phyloP scores from a whole-genome alignment of 2,888 invertebrate species.

The Agapostemon virescens region DNA sequence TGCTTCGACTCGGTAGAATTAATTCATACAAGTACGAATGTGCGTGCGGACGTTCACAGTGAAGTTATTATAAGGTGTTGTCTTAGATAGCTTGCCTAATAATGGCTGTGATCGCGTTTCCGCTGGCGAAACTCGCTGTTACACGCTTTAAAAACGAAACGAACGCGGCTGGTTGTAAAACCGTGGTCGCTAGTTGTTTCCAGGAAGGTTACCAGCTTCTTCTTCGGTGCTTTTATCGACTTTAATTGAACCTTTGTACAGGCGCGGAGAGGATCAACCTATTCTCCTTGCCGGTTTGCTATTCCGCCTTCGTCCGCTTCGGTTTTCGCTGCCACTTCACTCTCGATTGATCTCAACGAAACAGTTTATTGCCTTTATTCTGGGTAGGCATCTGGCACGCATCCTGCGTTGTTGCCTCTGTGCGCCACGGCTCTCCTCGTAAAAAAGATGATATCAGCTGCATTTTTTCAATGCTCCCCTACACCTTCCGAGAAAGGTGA shows the following conservation, averaged over 20 bases:
- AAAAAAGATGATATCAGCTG: conserved; percentile 63
- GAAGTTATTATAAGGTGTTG: background rate
- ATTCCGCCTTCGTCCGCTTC: conserved; percentile 22
- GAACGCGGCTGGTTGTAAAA: conserved; percentile 59
- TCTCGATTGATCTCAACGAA: conserved; percentile 66
- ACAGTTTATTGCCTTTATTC: conserved; percentile 75
- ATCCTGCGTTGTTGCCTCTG: conserved; percentile 17
- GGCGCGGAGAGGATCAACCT: conserved; percentile 65
- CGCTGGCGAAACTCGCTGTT: conserved; percentile 24
- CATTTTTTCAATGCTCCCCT: conserved; percentile 50
- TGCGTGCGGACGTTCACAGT: background rate
- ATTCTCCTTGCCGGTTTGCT: conserved; percentile 20
- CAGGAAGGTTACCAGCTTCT: conserved; percentile 68
- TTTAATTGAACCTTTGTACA: conserved; percentile 75
- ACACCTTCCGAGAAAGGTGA: conserved; percentile 39
- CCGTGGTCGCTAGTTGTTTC: conserved; percentile 66
- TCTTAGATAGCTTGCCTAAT: background rate
- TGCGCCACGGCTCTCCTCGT: conserved; percentile 45
- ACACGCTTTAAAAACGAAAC: conserved; percentile 43
- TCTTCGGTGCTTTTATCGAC: conserved; percentile 67
- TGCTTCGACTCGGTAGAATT: no score
- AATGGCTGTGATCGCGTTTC: conserved; percentile 9
- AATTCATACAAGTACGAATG: background rate
- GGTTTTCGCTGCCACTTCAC: conserved; percentile 50
- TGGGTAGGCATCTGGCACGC: conserved; percentile 54